Base-by-base conservation (phyloP, 1,140 invertebrate genomes). In the Thrips palmi region DNA sequence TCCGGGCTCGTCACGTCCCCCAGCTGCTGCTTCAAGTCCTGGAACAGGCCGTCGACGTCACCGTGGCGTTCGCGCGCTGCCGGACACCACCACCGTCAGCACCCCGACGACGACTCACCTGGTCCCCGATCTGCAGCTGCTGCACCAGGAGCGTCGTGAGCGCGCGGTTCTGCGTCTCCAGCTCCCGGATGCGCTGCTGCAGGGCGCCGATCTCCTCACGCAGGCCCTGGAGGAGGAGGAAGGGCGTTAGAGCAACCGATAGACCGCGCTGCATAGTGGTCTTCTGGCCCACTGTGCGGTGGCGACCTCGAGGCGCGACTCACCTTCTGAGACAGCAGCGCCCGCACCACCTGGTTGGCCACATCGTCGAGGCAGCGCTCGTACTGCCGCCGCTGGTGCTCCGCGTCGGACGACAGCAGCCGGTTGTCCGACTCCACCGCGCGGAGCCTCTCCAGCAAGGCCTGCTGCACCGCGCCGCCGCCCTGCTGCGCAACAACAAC, bases 291-390 rank as follows among this genome's bases (percentile, higher is more conserved):
- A 15, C 7, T 32, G 7, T 32, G 14, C 11, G 30, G n/a, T n/a
- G n/a, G n/a, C n/a, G n/a, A n/a, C n/a, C n/a, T n/a, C n/a, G n/a
- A n/a, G n/a, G n/a, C n/a, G n/a, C n/a, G n/a, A 33, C 31, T 40
- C 47, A 85, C 82, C 71, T 84, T 85, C 64, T 85, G 82, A 15
- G 75, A 72, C 38, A 85, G 67, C 24, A 86, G 61, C 17, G 80
- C 80, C 46, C 77, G 70, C 28, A 85, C 79, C 44, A 82, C 75
- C 54, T 80, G 74, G 55, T 77, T 77, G 39, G 77, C 76, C 14
- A 81, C 76, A 52, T 81, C 76, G 54, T 81, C 78, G 23, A 81
- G 54, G 50, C 75, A 80, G 44, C 70, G 64, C 53, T 80, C 77
- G 52, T 79, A 80, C 46, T 78, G 73, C 40, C 65, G 54, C 31